Evolutionary conservation across 2,113 vertebrate genomes (phyloP), one percentile per base, ranked within the genome.

Genomic region (Dromaius novaehollandiae): DNA sequence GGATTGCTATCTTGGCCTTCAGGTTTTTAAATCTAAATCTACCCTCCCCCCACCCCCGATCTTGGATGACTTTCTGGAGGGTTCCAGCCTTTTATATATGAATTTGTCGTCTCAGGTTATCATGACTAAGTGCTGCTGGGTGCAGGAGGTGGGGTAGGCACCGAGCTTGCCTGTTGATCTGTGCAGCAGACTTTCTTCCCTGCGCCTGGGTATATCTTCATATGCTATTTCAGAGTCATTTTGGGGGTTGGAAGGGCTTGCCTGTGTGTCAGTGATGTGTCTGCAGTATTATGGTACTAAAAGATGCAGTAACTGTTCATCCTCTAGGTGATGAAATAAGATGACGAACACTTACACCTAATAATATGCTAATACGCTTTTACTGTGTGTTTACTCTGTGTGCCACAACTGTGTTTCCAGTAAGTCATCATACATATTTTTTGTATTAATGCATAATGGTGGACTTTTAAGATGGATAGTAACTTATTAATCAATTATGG

Each of bases 21-120:
- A 1, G 42, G 21, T 80, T 22, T 71, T 60, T 69, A 15, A 38
- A 6, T 24, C 78, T 51, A 44, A 0, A 50, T 76, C 24, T 25
- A 24, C 4, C 74, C 68, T 56, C 68, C 44, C 51, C 40, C 64
- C 11, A 51, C 10, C 25, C 40, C 13, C 30, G 50, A 9, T 65
- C 73, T 70, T 14, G 68, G 71, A 4, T 90, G 83, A 58, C 40
- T 90, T 83, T 40, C 80, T 92, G 81, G 96, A 96, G 96, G 58
- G 83, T 97, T 97, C 95, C 83, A 86, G 65, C 78, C 74, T 74
- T 30, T n/a, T 42, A 0, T 51, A 0, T 70, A 3, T 76, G 46
- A 74, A 86, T 86, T 76, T 80, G 0, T 78, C 22, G 61, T 6
- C 55, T 38, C 40, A 5, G 76, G 8, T 42, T 74, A 66, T 64